A percentile compares a stretch with the other conserved stretches of the same genome.
These are phyloP conservation scores for Drosophila peninsularis DNA, from an alignment of 2,888 invertebrate species.

Conservation along the genomic window DNA sequence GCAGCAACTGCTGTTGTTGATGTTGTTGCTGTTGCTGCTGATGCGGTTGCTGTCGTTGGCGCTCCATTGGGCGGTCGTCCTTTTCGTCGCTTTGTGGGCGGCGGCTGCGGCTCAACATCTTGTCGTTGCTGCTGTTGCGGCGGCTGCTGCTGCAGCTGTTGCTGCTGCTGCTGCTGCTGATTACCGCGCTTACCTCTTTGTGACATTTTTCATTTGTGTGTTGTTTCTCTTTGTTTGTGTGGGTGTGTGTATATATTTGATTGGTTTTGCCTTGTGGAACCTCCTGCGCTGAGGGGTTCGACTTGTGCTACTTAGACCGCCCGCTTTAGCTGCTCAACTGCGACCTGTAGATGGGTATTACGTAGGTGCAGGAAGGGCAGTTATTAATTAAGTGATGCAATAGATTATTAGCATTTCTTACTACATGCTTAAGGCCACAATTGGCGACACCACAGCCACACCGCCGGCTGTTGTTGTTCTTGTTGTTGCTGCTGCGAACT, in stretches of 20 bases:
- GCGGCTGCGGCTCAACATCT: constrained; percentile 85
- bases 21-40: constrained; percentile 39
- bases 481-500: constrained; percentile 35
- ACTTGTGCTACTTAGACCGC: constrained; percentile 66
- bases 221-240: constrained; percentile 53
- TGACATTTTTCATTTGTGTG: constrained; percentile 87
- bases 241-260: constrained; percentile 38
- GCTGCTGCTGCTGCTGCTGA: constrained; percentile 86
- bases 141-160: constrained; percentile 85
- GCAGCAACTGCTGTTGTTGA: constrained; percentile 36
- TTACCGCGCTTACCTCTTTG: constrained; percentile 91
- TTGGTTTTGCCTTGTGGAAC: constrained; percentile 52
- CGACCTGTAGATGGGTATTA: constrained; percentile 41
- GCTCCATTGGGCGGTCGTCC: constrained; percentile 87
- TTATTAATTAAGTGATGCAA: constrained; percentile 30
- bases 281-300: constrained; percentile 30
- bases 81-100: constrained; percentile 91
- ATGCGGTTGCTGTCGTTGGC: constrained; percentile 69
- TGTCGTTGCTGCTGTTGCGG: constrained; percentile 85
- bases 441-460: constrained; percentile 75
- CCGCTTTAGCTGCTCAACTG: constrained; percentile 46
- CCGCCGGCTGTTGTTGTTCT: constrained; percentile 65
- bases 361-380: background rate
- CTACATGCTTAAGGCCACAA: constrained; percentile 83
- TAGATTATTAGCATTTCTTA: constrained; percentile 53